Evolutionary conservation across 1,140 invertebrate genomes (phyloP).

Genomic region (Ylistrum balloti): DNA sequence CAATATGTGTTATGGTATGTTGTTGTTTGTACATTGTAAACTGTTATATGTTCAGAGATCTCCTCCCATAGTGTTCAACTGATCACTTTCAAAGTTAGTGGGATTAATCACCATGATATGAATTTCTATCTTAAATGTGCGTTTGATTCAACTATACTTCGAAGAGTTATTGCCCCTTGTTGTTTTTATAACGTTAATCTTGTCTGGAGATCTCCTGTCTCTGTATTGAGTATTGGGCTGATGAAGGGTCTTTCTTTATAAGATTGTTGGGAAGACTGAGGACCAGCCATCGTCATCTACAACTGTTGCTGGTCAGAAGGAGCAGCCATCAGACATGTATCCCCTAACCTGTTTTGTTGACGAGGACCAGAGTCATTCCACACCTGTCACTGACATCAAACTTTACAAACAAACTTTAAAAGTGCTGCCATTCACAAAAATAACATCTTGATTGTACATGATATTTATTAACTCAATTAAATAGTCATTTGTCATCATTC

Average conservation of each 20-base stretch:
- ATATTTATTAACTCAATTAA: neutral
- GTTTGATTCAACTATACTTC: too few relatives aligned
- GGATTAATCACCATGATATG: too few relatives aligned
- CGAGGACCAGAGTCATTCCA: neutral
- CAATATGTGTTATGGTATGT: too few relatives aligned
- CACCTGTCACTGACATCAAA: neutral
- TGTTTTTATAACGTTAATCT: too few relatives aligned
- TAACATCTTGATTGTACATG: neutral
- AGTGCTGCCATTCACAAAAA: neutral
- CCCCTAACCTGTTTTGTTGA: neutral
- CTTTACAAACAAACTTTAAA: neutral
- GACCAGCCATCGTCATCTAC: neutral
- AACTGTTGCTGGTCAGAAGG: neutral
- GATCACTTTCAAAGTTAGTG: too few relatives aligned
- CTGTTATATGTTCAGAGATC: too few relatives aligned
- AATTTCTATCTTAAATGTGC: too few relatives aligned
- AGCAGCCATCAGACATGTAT: neutral
- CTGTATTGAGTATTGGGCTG: too few relatives aligned
- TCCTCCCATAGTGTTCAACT: too few relatives aligned
- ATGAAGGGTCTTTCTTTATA: neutral
- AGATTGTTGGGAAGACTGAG: neutral
- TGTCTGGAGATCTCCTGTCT: too few relatives aligned
- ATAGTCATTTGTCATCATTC: neutral
- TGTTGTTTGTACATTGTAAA: too few relatives aligned
- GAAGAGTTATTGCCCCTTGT: too few relatives aligned